These are phyloP conservation scores for Coilia nasus DNA, from an alignment of 2,797 vertebrate species.

Conservation along the genomic window DNA sequence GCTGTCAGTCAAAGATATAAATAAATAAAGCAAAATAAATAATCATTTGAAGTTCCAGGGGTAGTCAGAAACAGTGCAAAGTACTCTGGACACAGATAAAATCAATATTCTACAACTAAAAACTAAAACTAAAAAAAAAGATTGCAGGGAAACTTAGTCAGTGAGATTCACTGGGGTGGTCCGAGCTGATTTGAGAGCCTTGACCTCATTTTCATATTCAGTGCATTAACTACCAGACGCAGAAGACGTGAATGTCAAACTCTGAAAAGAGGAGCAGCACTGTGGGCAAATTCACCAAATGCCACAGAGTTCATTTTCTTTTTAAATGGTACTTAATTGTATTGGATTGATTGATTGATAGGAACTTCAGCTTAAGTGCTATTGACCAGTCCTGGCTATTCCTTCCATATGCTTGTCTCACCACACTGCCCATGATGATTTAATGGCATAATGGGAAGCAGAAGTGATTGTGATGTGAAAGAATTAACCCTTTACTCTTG, in stretches of 20 bases:
- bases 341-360: neutral
- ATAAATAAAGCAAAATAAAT: neutral
- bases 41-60: slow-evolving; percentile 8
- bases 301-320: neutral
- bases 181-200: neutral
- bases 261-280: neutral
- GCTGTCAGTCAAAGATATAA: slow-evolving; percentile 46
- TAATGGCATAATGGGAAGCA: neutral
- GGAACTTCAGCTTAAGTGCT: neutral
- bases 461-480: neutral
- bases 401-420: neutral
- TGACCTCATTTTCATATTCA: neutral
- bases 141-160: neutral
- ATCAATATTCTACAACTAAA: slow-evolving; percentile 39
- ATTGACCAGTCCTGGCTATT: neutral
- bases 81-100: slow-evolving; percentile 11
- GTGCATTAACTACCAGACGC: neutral
- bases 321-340: neutral
- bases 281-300: neutral
- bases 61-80: slow-evolving; percentile 31
- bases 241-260: neutral
- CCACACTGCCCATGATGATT: neutral
- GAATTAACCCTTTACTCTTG: neutral
- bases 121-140: neutral
- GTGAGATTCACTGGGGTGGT: neutral